These are phyloP conservation scores for Atlantisia rogersi DNA, from an alignment of 2,113 vertebrate genomes.

Conservation along the genomic window DNA sequence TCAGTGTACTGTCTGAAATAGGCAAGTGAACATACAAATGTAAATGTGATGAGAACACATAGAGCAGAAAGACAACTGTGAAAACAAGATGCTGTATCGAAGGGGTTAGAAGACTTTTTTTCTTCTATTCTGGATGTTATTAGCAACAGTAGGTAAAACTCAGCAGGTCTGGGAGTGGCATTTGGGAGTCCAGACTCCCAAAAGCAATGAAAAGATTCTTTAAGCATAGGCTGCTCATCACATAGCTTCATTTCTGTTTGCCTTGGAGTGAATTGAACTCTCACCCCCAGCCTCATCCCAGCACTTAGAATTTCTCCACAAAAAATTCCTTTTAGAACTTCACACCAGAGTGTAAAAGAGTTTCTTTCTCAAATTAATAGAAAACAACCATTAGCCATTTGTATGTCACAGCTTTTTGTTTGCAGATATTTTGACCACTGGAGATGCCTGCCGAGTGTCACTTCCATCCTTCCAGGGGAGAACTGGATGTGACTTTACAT, in stretches of 20 bases:
- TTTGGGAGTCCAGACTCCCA: neutral
- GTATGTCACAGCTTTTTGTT: neutral
- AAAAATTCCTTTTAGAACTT: neutral
- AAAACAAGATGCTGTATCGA: neutral
- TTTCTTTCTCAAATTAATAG: neutral
- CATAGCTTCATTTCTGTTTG: neutral
- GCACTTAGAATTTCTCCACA: neutral
- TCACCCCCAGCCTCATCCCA: neutral
- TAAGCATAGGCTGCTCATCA: neutral
- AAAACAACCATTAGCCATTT: neutral
- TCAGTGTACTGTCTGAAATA: neutral
- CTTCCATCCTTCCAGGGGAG: neutral
- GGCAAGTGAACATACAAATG: neutral
- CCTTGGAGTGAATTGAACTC: neutral
- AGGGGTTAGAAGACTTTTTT: neutral
- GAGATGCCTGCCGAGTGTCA: neutral
- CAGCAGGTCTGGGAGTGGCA: neutral
- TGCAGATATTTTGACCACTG: neutral
- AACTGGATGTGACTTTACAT: neutral
- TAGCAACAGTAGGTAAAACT: neutral
- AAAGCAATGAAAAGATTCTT: neutral
- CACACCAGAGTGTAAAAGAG: rapidly evolving
- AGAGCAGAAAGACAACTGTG: neutral
- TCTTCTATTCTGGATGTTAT: neutral
- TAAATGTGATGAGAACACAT: neutral